Evolutionary conservation across 1,140 invertebrate genomes (phyloP).

Genomic region (Sarcophaga peregrina): DNA sequence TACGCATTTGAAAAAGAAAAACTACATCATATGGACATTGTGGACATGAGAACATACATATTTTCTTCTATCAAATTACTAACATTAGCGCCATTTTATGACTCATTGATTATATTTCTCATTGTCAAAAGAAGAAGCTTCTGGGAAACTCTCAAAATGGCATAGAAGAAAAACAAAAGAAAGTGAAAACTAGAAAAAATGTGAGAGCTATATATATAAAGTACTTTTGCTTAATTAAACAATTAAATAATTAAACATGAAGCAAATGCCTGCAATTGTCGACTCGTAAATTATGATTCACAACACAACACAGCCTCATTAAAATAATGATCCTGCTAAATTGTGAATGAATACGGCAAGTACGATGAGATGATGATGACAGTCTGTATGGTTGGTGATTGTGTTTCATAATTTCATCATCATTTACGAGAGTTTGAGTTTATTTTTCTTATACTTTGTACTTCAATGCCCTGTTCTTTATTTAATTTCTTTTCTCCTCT

Average conservation of each 20-base stretch:
- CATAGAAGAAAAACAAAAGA: no score
- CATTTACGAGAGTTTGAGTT: not conserved
- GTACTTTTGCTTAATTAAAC: conserved; percentile 2
- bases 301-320: not conserved
- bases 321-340: not conserved
- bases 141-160: no score
- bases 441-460: not conserved
- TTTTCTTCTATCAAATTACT: not conserved
- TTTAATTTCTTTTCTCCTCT: not conserved
- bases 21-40: no score
- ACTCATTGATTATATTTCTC: conserved; percentile 1
- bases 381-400: not conserved
- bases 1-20: not conserved
- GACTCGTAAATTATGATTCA: conserved; percentile 16
- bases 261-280: not conserved
- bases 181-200: no score
- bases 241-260: not conserved
- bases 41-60: not conserved
- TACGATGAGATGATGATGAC: no score
- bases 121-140: not conserved
- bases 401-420: not conserved
- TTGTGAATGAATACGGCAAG: not conserved
- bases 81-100: not conserved
- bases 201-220: not conserved
- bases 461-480: not conserved